These are phyloP conservation scores for Phanerotoma sp. DNA, from an alignment of 2,888 invertebrate species.

Conservation along the genomic window DNA sequence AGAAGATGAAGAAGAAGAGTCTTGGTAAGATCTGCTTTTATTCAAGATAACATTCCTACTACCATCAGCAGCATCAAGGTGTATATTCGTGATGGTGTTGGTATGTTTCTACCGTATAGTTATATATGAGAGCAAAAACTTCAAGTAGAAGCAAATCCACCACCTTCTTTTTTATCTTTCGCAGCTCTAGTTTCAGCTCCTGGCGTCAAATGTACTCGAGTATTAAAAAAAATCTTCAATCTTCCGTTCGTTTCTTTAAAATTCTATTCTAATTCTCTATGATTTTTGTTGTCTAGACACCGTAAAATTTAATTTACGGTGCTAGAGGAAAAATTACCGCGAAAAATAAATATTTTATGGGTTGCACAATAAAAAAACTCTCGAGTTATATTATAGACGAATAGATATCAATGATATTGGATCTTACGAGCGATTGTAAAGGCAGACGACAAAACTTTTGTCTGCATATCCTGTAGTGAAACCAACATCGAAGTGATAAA, in stretches of 20 bases:
- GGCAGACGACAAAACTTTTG: constrained; percentile 2
- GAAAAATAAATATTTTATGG: neutral
- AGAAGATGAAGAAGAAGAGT: too few species aligned
- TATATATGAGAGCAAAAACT: constrained; percentile 15
- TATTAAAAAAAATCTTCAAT: too few species aligned
- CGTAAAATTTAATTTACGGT: too few species aligned
- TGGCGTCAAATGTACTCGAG: too few species aligned
- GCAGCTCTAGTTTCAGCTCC: too few species aligned
- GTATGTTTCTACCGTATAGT: constrained; percentile 14
- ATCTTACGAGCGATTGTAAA: neutral
- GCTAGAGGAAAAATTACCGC: too few species aligned
- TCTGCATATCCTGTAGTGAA: constrained; percentile 6
- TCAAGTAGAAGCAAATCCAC: constrained; percentile 30
- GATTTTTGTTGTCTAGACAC: too few species aligned
- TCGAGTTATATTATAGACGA: neutral
- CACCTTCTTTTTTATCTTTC: constrained; percentile 14
- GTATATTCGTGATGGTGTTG: constrained; percentile 11
- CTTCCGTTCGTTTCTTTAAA: too few species aligned
- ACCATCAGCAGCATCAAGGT: constrained; percentile 11
- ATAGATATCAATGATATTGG: constrained; percentile 1
- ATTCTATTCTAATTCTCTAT: too few species aligned
- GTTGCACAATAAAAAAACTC: neutral
- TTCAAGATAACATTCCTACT: constrained; percentile 31
- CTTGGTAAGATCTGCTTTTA: constrained; percentile 28
- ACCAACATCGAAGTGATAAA: constrained; percentile 9